Base-by-base conservation (phyloP, 2,113 vertebrate species). In the Petrocephalus microphthalmus region DNA sequence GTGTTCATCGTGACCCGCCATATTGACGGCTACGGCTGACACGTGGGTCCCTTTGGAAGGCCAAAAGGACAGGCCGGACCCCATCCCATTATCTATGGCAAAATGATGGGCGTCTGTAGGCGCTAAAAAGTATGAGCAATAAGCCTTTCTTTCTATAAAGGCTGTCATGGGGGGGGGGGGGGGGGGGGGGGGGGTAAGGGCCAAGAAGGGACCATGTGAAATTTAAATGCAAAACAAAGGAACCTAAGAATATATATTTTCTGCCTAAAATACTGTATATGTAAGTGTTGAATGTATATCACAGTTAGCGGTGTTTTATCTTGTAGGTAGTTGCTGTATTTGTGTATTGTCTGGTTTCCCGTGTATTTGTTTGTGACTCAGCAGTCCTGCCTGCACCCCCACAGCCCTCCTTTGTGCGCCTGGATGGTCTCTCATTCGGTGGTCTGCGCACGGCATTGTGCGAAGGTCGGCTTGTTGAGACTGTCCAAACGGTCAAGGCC, bases 211-310 rank as follows among this genome's bases (percentile, higher is more conserved):
- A 54, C 78, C 87, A 22, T 42, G 54, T 78, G 13, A 56, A 42
- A 83, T 49, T n/a, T 84, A 20, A 56, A 51, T 60, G 33, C 78
- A 83, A 67, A 67, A 19, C 78, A 83, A 83, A 53, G 78, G 37
- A 71, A n/a, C 22, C 10, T 45, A 37, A 25, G n/a, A 25, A 64
- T 45, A 22, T 88, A 51, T 82, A 54, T 42, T 53, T 54, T 86
- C 53, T 86, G 53, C 85, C 56, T 86, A n/a, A 86, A 86, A 86
- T 64, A 53, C 52, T 85, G 47, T 51, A 22, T 42, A 45, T 22
- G 37, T 64, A 64, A 60, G 37, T 86, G 85, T 45, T 47, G 19
- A 47, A 86, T 47, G 29, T 53, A 57, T 53, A 37, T 53, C 17
- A 56, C 52, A 37, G 15, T 29, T 85, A 25, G n/a, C 11, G 51